These are phyloP conservation scores for Cichladusa arquata DNA, from an alignment of 2,113 vertebrate species.

Conservation along the genomic window DNA sequence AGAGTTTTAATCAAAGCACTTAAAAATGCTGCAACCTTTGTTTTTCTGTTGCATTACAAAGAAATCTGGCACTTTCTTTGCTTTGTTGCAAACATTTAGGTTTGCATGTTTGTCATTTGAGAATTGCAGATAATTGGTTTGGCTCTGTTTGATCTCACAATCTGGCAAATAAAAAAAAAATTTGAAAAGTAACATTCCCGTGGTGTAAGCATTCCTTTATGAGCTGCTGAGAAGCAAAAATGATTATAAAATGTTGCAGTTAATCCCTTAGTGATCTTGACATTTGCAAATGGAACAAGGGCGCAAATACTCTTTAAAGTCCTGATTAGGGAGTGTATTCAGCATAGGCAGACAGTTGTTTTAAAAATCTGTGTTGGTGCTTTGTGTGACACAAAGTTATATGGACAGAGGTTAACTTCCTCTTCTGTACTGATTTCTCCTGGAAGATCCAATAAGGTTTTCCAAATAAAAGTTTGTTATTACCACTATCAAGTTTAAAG, in stretches of 20 bases:
- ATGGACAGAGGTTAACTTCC: background rate
- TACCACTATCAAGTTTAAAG: background rate
- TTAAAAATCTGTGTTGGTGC: background rate
- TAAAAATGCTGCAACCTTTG: background rate
- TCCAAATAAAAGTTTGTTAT: background rate
- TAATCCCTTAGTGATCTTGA: constrained; percentile 42
- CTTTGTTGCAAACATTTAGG: constrained; percentile 9
- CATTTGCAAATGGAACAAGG: constrained; percentile 15
- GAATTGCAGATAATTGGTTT: constrained; percentile 22
- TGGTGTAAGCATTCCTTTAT: background rate
- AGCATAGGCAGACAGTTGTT: background rate
- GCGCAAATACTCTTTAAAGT: background rate
- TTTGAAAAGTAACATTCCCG: background rate
- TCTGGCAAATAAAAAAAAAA: background rate
- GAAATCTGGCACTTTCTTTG: background rate
- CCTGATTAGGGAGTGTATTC: background rate
- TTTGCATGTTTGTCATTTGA: constrained; percentile 1
- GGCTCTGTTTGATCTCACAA: constrained; percentile 10
- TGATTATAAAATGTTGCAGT: background rate
- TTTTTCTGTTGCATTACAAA: background rate
- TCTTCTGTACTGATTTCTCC: background rate
- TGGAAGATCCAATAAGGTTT: background rate
- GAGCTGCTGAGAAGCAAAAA: constrained; percentile 16
- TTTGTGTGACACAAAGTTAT: background rate
- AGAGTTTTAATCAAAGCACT: background rate